A percentile compares a stretch with the other conserved stretches of the same genome.
phyloP scores from a whole-genome alignment of 2,797 vertebrate genomes.

The Pantherophis vulpinus region DNA sequence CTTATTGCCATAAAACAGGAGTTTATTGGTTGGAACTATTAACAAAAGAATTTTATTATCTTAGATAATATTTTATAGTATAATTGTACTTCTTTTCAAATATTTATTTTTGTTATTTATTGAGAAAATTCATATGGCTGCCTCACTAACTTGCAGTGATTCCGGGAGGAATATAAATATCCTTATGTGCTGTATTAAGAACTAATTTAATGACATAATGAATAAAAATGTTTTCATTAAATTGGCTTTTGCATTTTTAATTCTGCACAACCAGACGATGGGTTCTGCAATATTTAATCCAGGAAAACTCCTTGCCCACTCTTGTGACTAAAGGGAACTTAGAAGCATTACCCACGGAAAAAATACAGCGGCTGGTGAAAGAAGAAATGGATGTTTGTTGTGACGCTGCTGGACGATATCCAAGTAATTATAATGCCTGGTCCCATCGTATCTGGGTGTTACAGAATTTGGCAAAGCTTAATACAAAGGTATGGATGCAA shows the following conservation, averaged over 20 bases:
- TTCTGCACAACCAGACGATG: slow-evolving; percentile 77
- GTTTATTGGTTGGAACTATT: neutral
- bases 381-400: slow-evolving; percentile 92
- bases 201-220: slow-evolving; percentile 16
- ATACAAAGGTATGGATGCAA: slow-evolving; percentile 80
- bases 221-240: slow-evolving; percentile 20
- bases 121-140: neutral
- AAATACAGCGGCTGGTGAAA: slow-evolving; percentile 76
- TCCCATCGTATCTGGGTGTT: slow-evolving; percentile 98
- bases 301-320: slow-evolving; percentile 71
- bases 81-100: neutral
- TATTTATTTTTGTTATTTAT: neutral
- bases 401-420: slow-evolving; percentile 91
- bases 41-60: neutral
- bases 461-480: slow-evolving; percentile 87
- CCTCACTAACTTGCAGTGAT: neutral
- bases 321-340: slow-evolving; percentile 73
- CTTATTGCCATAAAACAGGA: neutral
- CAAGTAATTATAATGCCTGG: slow-evolving; percentile 99
- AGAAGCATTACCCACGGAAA: slow-evolving; percentile 72
- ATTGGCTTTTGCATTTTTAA: slow-evolving; percentile 42
- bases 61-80: neutral
- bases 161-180: neutral
- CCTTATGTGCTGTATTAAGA: slow-evolving; percentile 3
- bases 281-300: slow-evolving; percentile 87